Evolutionary conservation across 2,113 vertebrate genomes (phyloP), one percentile per base, ranked within the genome.

Genomic region (Taurulus bubalis): DNA sequence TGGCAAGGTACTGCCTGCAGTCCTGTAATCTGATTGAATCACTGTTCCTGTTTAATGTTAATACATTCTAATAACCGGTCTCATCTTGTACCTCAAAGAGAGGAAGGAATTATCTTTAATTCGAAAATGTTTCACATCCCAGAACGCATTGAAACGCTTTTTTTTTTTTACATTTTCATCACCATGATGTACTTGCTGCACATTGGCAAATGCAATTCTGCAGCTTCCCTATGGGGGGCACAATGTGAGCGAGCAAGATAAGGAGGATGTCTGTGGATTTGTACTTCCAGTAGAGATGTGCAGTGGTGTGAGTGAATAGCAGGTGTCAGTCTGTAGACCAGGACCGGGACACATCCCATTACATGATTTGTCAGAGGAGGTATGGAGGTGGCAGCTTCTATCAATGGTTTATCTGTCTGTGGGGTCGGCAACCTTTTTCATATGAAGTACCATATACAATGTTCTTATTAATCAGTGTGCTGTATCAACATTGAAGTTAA

Each of bases 201-300:
- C 16, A 18, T 7, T 32, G 3, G 28, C 10, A 30, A n/a, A 10
- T 72, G 86, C 71, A 92, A n/a, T 93, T 62, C 85, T 42, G 20
- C 34, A 45, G 63, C 58, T 60, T 20, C 34, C 82, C 90, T 77
- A 84, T 80, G 32, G 94, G 83, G 84, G 92, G 92, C 90, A 87
- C 87, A 83, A 42, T 80, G 32, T 84, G 86, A 88, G 86, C 83
- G 88, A 83, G 79, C 38, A 76, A 87, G 75, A 80, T 42, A 24
- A 60, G 51, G 32, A 59, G n/a, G 45, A 7, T 2, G 38, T 75
- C 30, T 24, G 80, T 59, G 71, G 72, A 68, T 78, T 79, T 47
- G 67, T n/a, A 22, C 36, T n/a, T n/a, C 38, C 62, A 68, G 64
- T 45, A 26, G 12, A 71, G n/a, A 47, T 47, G 30, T 66, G 71